phyloP scores from a whole-genome alignment of 2,797 vertebrate genomes.

The Chiloscyllium punctatum region DNA sequence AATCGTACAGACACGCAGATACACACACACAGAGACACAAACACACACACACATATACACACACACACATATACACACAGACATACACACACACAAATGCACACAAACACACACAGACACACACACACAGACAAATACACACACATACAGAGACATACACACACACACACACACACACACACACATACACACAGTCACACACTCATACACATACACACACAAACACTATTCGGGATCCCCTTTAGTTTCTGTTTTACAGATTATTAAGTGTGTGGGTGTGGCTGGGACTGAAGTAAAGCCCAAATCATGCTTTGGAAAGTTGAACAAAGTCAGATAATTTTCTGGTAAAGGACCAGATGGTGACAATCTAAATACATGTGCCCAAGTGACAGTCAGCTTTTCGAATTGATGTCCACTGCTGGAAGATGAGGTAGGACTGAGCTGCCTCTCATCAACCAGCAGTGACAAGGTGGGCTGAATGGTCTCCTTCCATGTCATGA shows the following conservation, averaged over 20 bases:
- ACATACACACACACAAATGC: too few relatives aligned
- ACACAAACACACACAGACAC: too few relatives aligned
- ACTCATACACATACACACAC: too few relatives aligned
- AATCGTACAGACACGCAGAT: too few relatives aligned
- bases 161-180: too few relatives aligned
- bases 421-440: neutral
- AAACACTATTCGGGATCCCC: neutral
- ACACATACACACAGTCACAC: too few relatives aligned
- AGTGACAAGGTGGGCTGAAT: neutral
- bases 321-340: neutral
- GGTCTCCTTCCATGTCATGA: neutral
- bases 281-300: neutral
- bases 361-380: neutral
- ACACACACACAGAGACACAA: neutral
- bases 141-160: too few relatives aligned
- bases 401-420: neutral
- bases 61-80: too few relatives aligned
- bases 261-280: neutral
- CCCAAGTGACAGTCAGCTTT: neutral
- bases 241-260: neutral
- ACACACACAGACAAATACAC: too few relatives aligned
- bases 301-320: neutral
- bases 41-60: accelerated
- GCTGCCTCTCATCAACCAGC: neutral
- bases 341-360: neutral